A percentile compares a stretch with the other conserved stretches of the same genome.
phyloP scores from a whole-genome alignment of 1,140 invertebrate genomes.

The Lethrus apterus region DNA sequence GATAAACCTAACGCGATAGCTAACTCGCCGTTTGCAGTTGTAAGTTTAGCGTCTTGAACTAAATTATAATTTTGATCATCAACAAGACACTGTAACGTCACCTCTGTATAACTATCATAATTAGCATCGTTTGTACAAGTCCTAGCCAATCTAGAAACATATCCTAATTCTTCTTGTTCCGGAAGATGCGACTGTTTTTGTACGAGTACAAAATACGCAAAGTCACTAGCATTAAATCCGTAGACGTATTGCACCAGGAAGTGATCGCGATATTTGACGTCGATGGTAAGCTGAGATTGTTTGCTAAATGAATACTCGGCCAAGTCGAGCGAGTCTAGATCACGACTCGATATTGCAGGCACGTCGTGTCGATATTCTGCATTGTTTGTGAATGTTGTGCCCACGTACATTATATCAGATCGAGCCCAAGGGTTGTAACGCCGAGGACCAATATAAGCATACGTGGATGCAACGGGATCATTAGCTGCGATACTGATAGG shows the following conservation, averaged over 20 bases:
- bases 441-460: conserved; percentile 90
- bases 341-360: conserved; percentile 83
- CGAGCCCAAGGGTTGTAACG: conserved; percentile 65
- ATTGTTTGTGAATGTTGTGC: conserved; percentile 87
- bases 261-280: conserved; percentile 90
- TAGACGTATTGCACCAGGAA: conserved; percentile 92
- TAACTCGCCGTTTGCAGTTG: conserved; percentile 69
- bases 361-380: conserved; percentile 91
- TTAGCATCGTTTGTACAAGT: conserved; percentile 91
- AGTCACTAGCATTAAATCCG: conserved; percentile 90
- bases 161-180: conserved; percentile 80
- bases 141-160: conserved; percentile 80
- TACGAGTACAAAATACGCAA: conserved; percentile 91
- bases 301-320: conserved; percentile 80
- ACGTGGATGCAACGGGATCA: conserved; percentile 84
- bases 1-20: conserved; percentile 72
- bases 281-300: conserved; percentile 81
- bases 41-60: conserved; percentile 83
- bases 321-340: conserved; percentile 67
- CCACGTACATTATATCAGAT: conserved; percentile 79
- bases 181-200: conserved; percentile 87
- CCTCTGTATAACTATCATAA: conserved; percentile 93
- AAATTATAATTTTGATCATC: conserved; percentile 72
- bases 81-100: conserved; percentile 76
- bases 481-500: conserved; percentile 81